Evolutionary conservation across 2,888 invertebrate genomes (phyloP).

Genomic region (Netelia virgata): DNA sequence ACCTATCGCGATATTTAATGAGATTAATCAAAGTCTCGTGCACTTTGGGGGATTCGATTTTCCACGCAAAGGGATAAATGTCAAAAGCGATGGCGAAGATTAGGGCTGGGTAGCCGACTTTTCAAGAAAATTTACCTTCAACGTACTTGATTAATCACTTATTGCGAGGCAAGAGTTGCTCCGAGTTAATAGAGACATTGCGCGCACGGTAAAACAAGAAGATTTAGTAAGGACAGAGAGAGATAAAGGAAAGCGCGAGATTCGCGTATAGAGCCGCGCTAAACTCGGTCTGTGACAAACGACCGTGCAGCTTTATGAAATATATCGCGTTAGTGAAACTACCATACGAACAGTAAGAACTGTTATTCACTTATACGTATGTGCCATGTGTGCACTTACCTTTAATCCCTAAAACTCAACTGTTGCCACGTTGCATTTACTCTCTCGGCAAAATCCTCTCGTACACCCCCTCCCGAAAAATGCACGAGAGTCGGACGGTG

Average conservation of each 20-base stretch:
- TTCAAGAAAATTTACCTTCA: background rate
- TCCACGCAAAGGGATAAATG: slow-evolving; percentile 45
- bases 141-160: background rate
- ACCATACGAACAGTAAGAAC: slow-evolving; percentile 10
- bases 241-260: background rate
- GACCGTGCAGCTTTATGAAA: slow-evolving; percentile 50
- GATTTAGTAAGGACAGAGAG: slow-evolving; percentile 4
- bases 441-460: background rate
- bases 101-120: slow-evolving; percentile 17
- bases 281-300: slow-evolving; percentile 57
- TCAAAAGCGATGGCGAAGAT: slow-evolving; percentile 39
- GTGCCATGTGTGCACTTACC: slow-evolving; percentile 22
- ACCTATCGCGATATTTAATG: slow-evolving; percentile 55
- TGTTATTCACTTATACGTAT: slow-evolving; percentile 25
- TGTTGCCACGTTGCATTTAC: slow-evolving; percentile 25
- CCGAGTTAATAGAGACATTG: background rate
- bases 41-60: slow-evolving; percentile 58
- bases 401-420: slow-evolving; percentile 53
- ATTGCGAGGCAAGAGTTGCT: background rate
- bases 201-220: slow-evolving; percentile 22
- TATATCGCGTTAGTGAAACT: slow-evolving; percentile 23
- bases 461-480: background rate
- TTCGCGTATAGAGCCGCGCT: slow-evolving; percentile 20
- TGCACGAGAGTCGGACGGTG: background rate
- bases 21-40: slow-evolving; percentile 60